These are phyloP conservation scores for Saccopteryx bilineata DNA, from an alignment of 2,113 vertebrate genomes.

Conservation along the genomic window DNA sequence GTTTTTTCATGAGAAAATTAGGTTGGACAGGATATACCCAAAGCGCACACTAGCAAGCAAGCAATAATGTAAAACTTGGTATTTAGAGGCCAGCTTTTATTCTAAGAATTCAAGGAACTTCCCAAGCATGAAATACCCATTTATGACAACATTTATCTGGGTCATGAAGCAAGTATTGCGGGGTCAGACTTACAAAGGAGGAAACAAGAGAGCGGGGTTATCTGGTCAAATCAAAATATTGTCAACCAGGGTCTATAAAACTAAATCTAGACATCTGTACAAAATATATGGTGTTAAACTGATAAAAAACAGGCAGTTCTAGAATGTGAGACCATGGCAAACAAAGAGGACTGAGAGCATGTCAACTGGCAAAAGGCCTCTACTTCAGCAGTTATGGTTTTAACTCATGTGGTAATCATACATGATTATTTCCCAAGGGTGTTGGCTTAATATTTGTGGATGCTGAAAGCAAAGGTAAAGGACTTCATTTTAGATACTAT, in stretches of 20 bases:
- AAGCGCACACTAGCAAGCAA: constrained; percentile 65
- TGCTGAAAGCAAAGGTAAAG: background rate
- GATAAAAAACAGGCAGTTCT: background rate
- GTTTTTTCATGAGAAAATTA: constrained; percentile 79
- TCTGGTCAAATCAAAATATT: constrained; percentile 52
- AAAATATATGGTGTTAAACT: background rate
- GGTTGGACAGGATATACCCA: constrained; percentile 67
- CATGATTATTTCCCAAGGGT: background rate
- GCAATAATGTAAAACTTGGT: constrained; percentile 73
- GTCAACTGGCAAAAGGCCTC: background rate
- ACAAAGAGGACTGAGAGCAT: background rate
- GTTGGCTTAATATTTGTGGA: background rate
- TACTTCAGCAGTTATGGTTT: background rate
- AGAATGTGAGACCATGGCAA: background rate
- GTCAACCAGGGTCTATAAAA: constrained; percentile 16
- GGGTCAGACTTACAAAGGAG: background rate
- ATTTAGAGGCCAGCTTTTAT: constrained; percentile 66
- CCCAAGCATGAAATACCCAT: constrained; percentile 8
- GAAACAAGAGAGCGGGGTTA: constrained; percentile 6
- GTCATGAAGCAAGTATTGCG: constrained; percentile 54
- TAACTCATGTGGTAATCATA: constrained; percentile 26
- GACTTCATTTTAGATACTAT: background rate
- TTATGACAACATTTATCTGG: background rate
- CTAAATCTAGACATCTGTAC: constrained; percentile 2
- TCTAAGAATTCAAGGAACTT: constrained; percentile 64